A percentile compares a stretch with the other conserved stretches of the same genome.
These are phyloP conservation scores for Aphrophora alni DNA, from an alignment of 2,888 invertebrate genomes.

Conservation along the genomic window DNA sequence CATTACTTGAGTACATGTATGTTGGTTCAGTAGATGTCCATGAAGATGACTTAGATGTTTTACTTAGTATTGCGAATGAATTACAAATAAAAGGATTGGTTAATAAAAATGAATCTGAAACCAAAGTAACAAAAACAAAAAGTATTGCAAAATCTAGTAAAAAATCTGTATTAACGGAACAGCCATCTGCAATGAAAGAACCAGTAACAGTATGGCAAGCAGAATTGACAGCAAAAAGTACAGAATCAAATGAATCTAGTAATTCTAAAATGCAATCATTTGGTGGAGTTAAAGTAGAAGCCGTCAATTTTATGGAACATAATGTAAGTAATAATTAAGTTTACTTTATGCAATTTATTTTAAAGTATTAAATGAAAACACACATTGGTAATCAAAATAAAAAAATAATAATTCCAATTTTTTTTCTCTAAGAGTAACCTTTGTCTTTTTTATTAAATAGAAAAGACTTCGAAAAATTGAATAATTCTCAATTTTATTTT, in stretches of 20 bases:
- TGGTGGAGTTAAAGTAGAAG: background rate
- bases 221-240: background rate
- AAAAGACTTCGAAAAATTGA: too few relatives aligned
- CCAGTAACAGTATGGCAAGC: background rate
- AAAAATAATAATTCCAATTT: too few relatives aligned
- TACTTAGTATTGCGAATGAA: slow-evolving; percentile 72
- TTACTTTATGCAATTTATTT: too few relatives aligned
- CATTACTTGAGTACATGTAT: slow-evolving; percentile 74
- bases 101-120: background rate
- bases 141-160: background rate
- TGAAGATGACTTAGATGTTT: slow-evolving; percentile 66
- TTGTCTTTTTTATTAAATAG: too few relatives aligned
- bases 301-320: background rate
- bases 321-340: background rate
- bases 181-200: background rate
- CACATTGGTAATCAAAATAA: too few relatives aligned
- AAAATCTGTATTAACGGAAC: background rate
- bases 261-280: background rate
- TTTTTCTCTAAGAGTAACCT: too few relatives aligned
- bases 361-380: too few relatives aligned
- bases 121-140: background rate
- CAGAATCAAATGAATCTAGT: background rate
- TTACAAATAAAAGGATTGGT: slow-evolving; percentile 65
- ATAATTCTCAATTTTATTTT: too few relatives aligned
- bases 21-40: slow-evolving; percentile 72